phyloP scores from a whole-genome alignment of 2,888 invertebrate genomes.

The Drosophila neonasuta region DNA sequence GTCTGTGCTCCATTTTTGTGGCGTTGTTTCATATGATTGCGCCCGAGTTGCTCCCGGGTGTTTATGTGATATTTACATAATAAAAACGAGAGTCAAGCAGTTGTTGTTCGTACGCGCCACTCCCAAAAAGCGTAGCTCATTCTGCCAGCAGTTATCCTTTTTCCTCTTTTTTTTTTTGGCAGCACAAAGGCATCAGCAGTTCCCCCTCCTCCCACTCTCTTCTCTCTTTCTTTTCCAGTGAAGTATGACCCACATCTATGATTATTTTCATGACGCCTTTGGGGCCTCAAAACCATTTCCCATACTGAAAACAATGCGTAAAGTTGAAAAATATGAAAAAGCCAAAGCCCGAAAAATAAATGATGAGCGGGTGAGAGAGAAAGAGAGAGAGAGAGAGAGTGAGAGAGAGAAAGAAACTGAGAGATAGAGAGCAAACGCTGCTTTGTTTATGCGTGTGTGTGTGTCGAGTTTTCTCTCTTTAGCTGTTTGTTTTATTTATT shows the following conservation, averaged over 20 bases:
- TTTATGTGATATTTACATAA: conserved; percentile 81
- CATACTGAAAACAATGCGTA: conserved; percentile 56
- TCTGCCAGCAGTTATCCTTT: conserved; percentile 62
- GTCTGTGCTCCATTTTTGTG: conserved; percentile 47
- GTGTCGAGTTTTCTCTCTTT: neutral
- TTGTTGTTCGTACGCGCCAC: neutral
- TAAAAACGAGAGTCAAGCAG: conserved; percentile 74
- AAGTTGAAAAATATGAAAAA: conserved; percentile 67
- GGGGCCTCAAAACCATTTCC: conserved; percentile 60
- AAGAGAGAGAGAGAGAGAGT: conserved; percentile 11
- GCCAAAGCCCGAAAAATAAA: conserved; percentile 38
- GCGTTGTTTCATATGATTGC: conserved; percentile 70
- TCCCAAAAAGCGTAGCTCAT: conserved; percentile 12
- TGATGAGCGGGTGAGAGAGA: conserved; percentile 5
- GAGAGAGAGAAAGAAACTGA: neutral
- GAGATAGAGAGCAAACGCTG: neutral
- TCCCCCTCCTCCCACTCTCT: neutral
- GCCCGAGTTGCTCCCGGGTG: conserved; percentile 75
- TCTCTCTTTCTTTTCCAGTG: conserved; percentile 10
- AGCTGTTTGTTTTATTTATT: conserved; percentile 66
- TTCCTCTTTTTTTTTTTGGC: conserved; percentile 27
- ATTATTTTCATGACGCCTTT: conserved; percentile 77
- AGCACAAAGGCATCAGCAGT: conserved; percentile 49
- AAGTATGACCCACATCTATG: conserved; percentile 78
- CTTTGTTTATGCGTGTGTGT: no score